These are phyloP conservation scores for Glossosoma conforme DNA, from an alignment of 1,140 invertebrate genomes.

Conservation along the genomic window DNA sequence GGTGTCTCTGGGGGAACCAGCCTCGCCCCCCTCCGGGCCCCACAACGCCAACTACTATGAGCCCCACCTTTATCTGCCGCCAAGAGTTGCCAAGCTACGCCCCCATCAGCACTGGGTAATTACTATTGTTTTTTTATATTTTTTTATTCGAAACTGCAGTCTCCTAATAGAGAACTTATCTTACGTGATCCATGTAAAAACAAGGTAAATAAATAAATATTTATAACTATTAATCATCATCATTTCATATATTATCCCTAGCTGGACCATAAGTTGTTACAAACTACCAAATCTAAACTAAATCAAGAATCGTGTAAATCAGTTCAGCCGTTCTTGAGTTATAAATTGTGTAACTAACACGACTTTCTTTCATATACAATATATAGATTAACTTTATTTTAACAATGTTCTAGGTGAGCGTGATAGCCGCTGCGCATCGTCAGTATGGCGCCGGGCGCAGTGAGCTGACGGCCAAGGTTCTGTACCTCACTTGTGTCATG, in stretches of 20 bases:
- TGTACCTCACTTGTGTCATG: slow-evolving; percentile 94
- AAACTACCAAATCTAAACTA: no score
- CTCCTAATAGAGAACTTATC: no score
- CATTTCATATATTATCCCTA: no score
- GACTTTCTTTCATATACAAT: no score
- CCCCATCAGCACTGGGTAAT: slow-evolving; percentile 43
- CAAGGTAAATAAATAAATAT: no score
- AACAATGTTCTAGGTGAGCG: slow-evolving; percentile 64
- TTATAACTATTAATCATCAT: background rate
- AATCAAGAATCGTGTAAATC: no score
- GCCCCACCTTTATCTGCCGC: slow-evolving; percentile 46
- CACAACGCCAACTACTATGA: slow-evolving; percentile 47
- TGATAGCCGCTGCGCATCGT: slow-evolving; percentile 78
- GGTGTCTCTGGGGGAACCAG: slow-evolving; percentile 83
- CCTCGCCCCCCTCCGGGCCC: slow-evolving; percentile 43
- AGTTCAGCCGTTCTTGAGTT: no score
- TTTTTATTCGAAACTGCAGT: no score
- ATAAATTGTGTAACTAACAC: no score
- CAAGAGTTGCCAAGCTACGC: slow-evolving; percentile 39
- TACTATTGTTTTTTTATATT: slow-evolving; percentile 1
- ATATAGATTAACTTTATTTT: no score
- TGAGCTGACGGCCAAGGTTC: slow-evolving; percentile 86
- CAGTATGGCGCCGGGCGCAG: slow-evolving; percentile 88
- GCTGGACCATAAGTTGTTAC: no score
- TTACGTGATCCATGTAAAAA: no score